Evolutionary conservation across 2,113 vertebrate genomes (phyloP).

Genomic region (Prionailurus bengalensis): DNA sequence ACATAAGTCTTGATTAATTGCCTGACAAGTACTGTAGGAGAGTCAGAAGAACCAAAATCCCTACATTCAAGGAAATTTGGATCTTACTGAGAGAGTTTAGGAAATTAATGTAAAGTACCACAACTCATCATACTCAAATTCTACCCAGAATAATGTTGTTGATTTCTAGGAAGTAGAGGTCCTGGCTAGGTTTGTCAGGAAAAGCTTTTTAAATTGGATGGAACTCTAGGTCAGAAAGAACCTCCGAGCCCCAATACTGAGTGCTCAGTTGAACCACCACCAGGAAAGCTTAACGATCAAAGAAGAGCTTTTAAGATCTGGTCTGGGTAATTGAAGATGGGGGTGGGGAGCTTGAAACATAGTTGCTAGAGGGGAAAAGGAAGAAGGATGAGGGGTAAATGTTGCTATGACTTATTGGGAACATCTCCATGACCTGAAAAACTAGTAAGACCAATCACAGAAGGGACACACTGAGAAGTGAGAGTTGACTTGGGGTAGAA

Average conservation of each 20-base stretch:
- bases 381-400: not conserved
- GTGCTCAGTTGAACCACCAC: not conserved
- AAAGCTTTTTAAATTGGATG: not conserved
- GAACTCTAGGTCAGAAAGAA: slow-evolving; percentile 15
- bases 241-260: not conserved
- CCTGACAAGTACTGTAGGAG: not conserved
- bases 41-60: not conserved
- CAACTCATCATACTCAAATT: not conserved
- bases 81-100: not conserved
- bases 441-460: not conserved
- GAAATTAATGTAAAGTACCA: not conserved
- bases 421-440: not conserved
- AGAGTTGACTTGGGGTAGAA: not conserved
- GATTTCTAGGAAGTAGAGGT: not conserved
- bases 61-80: not conserved
- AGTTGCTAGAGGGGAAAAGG: not conserved
- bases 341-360: not conserved
- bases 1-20: not conserved
- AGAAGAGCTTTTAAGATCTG: not conserved
- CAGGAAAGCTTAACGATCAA: not conserved
- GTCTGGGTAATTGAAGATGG: not conserved
- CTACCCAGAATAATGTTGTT: not conserved
- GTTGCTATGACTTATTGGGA: not conserved
- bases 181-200: not conserved
- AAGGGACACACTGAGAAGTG: not conserved